Percentiles rank a stretch among this genome's conserved stretches.
Conservation (phyloP, 2,797 vertebrate genomes). For the Sciurus carolinensis region DNA sequence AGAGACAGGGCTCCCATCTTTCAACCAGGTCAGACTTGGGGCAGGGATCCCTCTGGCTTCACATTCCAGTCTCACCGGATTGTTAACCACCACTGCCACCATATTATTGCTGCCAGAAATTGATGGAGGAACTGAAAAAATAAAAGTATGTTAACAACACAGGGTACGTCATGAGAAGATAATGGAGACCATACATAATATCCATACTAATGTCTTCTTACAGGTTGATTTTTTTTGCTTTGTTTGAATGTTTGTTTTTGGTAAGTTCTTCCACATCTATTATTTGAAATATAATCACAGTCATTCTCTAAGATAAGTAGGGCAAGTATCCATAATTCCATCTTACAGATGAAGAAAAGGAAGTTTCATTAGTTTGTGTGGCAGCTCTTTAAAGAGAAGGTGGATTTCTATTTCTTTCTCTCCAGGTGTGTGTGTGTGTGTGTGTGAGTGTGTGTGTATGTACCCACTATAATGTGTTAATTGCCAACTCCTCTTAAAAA, state of each 20-base stretch:
- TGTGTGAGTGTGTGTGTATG: background rate
- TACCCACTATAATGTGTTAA: background rate
- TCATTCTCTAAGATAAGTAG: background rate
- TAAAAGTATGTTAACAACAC: background rate
- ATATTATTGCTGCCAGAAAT: conserved; percentile 93
- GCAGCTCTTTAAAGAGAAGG: background rate
- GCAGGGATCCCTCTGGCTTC: conserved; percentile 95
- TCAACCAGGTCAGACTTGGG: conserved; percentile 98
- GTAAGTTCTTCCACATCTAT: background rate
- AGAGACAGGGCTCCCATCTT: conserved; percentile 97
- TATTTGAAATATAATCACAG: conserved; percentile 2
- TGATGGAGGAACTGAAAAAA: conserved; percentile 93
- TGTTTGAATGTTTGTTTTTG: background rate
- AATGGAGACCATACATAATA: background rate
- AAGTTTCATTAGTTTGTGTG: background rate
- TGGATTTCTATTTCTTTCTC: background rate
- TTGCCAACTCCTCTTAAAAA: background rate
- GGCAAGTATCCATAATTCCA: background rate
- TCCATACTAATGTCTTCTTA: background rate
- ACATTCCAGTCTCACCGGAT: conserved; percentile 94
- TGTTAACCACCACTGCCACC: conserved; percentile 95
- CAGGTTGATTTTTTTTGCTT: background rate
- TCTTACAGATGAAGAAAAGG: background rate
- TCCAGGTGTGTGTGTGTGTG: background rate
- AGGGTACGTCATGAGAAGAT: background rate